Evolutionary conservation across 2,113 vertebrate genomes (phyloP), one percentile per base, ranked within the genome.

Genomic region (Willisornis vidua): DNA sequence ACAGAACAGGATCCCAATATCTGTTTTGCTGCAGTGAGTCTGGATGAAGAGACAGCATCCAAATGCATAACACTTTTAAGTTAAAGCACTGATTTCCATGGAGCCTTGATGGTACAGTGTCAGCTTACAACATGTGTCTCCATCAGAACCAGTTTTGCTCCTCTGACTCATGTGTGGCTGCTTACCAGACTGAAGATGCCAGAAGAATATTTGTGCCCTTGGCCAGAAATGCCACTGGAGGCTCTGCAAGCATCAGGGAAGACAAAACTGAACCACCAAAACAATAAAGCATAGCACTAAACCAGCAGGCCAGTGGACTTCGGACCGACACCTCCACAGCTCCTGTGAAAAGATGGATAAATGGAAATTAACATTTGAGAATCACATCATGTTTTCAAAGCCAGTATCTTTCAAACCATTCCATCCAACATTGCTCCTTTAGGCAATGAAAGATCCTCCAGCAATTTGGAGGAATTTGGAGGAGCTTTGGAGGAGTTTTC

Each of bases 241-340:
- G 98, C 87, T 99, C 99, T 20, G 98, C 99, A 95, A 99, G 97
- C 98, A 99, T 98, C 84, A 99, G 6, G 0, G 98, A 98, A 4
- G 99, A 99, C 87, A 99, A 98, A 95, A 99, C 97, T 5, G 98
- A 99, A 48, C 99, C 99, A 19, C 99, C 99, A 62, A 99, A 99
- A 92, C 99, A 99, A 94, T 97, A 98, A 26, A 99, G 98, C 99
- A 99, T 99, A 84, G 99, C 99, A 97, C 99, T 99, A 97, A 99
- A 98, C 99, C 99, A 99, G 96, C 99, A 99, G 45, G 99, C 99
- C 48, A 99, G 4, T 12, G 99, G 99, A 89, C 99, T 99, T 84
- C 73, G 96, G 71, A 98, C 85, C 7, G 99, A 98, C 25, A 99
- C 96, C 55, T 98, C 97, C 18, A 96, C 89, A 45, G 96, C 98